Conservation (phyloP, 2,797 vertebrate species). For the Zenarchopterus dispar region DNA sequence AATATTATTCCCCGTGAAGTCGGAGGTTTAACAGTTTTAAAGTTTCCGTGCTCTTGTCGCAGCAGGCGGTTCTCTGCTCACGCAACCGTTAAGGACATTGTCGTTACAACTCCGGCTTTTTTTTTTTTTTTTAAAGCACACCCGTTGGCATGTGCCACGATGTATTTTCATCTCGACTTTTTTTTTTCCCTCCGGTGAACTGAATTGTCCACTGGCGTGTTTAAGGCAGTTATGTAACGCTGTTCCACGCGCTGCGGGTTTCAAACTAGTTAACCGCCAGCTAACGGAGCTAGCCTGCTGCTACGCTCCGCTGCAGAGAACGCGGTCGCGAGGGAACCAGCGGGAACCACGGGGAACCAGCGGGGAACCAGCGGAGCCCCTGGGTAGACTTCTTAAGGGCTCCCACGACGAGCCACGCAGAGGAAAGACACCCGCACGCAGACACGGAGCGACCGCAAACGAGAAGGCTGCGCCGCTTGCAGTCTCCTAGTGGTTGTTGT, state of each 20-base stretch:
- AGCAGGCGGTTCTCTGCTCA: slow-evolving; percentile 11
- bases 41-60: slow-evolving; percentile 31
- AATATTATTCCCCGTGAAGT: too few species aligned
- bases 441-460: too few species aligned
- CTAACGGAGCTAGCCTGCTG: slow-evolving; percentile 15
- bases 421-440: too few species aligned
- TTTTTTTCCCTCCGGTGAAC: slow-evolving; percentile 29
- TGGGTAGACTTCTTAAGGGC: too few species aligned
- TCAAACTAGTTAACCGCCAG: slow-evolving; percentile 23
- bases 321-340: neutral
- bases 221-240: slow-evolving; percentile 68
- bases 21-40: slow-evolving; percentile 16
- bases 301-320: slow-evolving; percentile 7
- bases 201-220: slow-evolving; percentile 39
- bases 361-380: too few species aligned
- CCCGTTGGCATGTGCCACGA: neutral
- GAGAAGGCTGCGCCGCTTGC: too few species aligned
- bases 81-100: slow-evolving; percentile 24
- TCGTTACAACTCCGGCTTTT: slow-evolving; percentile 52
- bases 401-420: too few species aligned
- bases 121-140: slow-evolving; percentile 6
- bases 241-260: slow-evolving; percentile 26
- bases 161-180: slow-evolving; percentile 39
- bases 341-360: neutral
- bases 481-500: too few species aligned